Percentiles rank a stretch among this genome's conserved stretches.
These are phyloP conservation scores for Cardinalis cardinalis DNA, from an alignment of 2,113 vertebrate genomes.

Conservation along the genomic window DNA sequence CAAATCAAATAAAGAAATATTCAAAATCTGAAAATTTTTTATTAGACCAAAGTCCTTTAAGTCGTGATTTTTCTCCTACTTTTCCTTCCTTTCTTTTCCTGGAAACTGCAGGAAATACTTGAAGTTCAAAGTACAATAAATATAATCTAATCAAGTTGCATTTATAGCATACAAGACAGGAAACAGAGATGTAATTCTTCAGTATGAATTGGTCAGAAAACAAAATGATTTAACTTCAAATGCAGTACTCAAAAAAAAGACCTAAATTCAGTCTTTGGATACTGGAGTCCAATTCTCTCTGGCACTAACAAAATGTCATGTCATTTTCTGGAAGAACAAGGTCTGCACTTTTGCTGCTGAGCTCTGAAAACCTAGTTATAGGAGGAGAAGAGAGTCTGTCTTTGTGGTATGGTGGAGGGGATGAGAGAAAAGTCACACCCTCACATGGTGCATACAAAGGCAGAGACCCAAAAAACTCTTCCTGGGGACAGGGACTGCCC, in stretches of 20 bases:
- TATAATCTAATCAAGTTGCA: neutral
- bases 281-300: neutral
- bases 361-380: neutral
- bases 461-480: neutral
- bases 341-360: neutral
- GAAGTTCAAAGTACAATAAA: neutral
- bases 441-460: neutral
- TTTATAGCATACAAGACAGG: neutral
- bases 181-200: neutral
- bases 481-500: neutral
- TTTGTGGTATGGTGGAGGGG: neutral
- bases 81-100: neutral
- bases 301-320: neutral
- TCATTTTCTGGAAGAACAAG: neutral
- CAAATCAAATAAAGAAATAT: constrained; percentile 27
- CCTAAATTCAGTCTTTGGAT: neutral
- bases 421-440: neutral
- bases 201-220: neutral
- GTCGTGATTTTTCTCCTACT: neutral
- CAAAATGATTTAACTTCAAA: neutral
- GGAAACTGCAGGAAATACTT: neutral
- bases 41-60: neutral
- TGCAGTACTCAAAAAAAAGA: neutral
- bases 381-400: neutral
- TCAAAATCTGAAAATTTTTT: neutral